Percentiles rank a stretch among this genome's conserved stretches.
Conservation (phyloP, 2,888 invertebrate species). For the Meiosimyza platycephala region DNA sequence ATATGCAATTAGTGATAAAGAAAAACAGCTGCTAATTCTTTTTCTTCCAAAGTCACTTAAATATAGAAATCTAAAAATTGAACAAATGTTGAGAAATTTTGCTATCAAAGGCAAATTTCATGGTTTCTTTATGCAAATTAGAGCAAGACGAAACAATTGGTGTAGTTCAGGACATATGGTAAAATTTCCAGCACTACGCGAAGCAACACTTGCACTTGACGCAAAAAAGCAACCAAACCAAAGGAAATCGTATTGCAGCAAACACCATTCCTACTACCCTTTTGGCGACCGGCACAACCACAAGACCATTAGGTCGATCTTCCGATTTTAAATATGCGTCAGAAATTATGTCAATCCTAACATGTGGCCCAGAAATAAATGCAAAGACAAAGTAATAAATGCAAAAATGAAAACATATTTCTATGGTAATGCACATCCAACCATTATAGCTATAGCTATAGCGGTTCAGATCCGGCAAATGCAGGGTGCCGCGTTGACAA, state of each 20-base stretch:
- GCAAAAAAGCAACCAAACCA: not conserved
- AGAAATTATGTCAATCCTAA: constrained; percentile 62
- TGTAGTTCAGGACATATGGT: constrained; percentile 52
- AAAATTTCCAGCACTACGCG: constrained; percentile 36
- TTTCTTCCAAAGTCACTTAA: constrained; percentile 1
- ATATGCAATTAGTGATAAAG: constrained; percentile 56
- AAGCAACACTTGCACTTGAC: constrained; percentile 39
- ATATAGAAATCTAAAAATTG: not conserved
- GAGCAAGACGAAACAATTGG: constrained; percentile 26
- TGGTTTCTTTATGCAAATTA: constrained; percentile 50
- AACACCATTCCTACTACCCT: not conserved
- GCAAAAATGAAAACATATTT: constrained; percentile 51
- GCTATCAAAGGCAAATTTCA: constrained; percentile 41
- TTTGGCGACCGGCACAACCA: not conserved
- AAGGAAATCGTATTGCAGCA: not conserved
- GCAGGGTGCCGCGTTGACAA: constrained; percentile 53
- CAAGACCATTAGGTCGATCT: not conserved
- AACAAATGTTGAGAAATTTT: constrained; percentile 47
- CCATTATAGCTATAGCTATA: constrained; percentile 50
- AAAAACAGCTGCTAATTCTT: constrained; percentile 53
- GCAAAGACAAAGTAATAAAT: constrained; percentile 34
- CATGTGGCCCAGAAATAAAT: constrained; percentile 60
- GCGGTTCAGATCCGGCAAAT: not conserved
- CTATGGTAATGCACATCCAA: constrained; percentile 43
- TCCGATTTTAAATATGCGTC: not conserved